Percentiles rank a stretch among this genome's conserved stretches.
Evolutionary conservation across 2,888 invertebrate species (phyloP).

Genomic region (Ctenicera cuprea): DNA sequence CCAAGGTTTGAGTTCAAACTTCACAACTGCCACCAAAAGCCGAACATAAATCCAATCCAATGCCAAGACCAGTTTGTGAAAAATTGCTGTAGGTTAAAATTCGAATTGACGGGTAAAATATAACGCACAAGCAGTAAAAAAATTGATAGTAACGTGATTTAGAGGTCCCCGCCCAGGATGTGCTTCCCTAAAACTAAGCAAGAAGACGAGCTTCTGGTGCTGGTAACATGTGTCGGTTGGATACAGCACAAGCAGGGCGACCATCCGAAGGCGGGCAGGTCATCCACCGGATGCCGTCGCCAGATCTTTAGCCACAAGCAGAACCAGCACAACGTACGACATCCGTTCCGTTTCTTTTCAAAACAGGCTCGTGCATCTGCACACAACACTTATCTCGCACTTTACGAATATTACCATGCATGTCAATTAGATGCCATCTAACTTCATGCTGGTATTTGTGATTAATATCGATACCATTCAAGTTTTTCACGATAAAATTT

Average conservation of each 20-base stretch:
- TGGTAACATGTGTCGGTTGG: conserved; percentile 6
- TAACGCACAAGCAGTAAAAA: neutral
- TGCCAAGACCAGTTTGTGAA: too few species aligned
- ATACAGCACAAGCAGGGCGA: neutral
- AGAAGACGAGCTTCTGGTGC: conserved; percentile 8
- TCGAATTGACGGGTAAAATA: neutral
- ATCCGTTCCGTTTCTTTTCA: conserved; percentile 52
- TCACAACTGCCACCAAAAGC: too few species aligned
- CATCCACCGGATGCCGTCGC: conserved; percentile 54
- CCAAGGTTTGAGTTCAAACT: too few species aligned
- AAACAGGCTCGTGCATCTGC: conserved; percentile 35
- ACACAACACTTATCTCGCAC: conserved; percentile 20
- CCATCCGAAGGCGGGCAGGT: conserved; percentile 49
- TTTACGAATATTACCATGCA: conserved; percentile 13
- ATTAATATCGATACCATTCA: neutral
- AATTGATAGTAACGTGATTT: conserved; percentile 32
- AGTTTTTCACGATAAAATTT: neutral
- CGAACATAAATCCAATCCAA: too few species aligned
- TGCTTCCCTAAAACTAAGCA: conserved; percentile 6
- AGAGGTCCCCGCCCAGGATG: conserved; percentile 18
- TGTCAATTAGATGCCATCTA: conserved; percentile 1
- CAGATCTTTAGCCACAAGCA: conserved; percentile 44
- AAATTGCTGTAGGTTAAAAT: neutral
- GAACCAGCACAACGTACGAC: conserved; percentile 40
- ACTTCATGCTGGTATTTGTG: neutral